Evolutionary conservation across 1,140 invertebrate genomes (phyloP), one percentile per base, ranked within the genome.

Genomic region (Musca domestica): DNA sequence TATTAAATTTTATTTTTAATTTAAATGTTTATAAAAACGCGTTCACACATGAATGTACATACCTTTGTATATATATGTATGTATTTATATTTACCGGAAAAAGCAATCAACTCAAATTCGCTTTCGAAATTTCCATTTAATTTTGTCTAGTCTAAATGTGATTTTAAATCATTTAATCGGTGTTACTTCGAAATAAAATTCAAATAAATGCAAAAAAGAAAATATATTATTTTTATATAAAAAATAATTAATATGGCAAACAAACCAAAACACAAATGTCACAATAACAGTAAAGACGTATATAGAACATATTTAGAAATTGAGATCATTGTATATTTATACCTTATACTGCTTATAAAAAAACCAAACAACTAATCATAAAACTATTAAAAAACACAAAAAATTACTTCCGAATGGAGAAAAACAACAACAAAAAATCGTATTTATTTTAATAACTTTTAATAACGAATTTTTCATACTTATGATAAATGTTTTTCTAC

Each of bases 401-500:
- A 23, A 20, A 56, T 23, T 6, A 20, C n/a, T 7, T 23, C 19
- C n/a, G 22, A 30, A 30, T 30, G 27, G 27, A 22, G 22, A 1
- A 56, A 56, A 19, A 6, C 12, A 27, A 27, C 15, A 58, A 1
- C 4, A 6, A 15, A 54, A 64, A 49, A 64, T 20, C 20, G 20
- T 64, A 48, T 64, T 64, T 64, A 64, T 61, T 61, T 61, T 48
- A 49, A 49, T 48, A 64, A 64, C 41, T 64, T 49, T 64, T 48
- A 64, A 49, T 49, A 49, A 64, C 41, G 47, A 64, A 64, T 48
- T 64, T 64, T 49, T 64, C 63, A 64, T 64, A 64, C 63, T 64
- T 64, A 64, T 61, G 56, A 61, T 64, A 64, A 64, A 64, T 64
- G 63, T 47, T 64, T 64, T 64, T 64, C 47, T 64, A 64, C 47